These are phyloP conservation scores for Xylocopa sonorina DNA, from an alignment of 1,140 invertebrate species.

Conservation along the genomic window DNA sequence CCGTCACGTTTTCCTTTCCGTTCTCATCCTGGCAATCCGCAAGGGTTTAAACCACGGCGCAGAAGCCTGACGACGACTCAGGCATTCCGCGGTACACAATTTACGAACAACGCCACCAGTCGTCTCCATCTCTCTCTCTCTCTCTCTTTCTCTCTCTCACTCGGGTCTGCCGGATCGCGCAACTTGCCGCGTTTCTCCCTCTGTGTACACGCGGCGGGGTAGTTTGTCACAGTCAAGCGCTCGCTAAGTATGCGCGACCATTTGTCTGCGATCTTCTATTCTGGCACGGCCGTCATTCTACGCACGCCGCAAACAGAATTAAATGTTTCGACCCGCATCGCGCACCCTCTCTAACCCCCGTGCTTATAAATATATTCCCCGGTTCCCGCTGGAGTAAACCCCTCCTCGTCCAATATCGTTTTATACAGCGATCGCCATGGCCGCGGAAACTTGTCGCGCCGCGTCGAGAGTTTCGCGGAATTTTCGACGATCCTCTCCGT, in stretches of 20 bases:
- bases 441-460: neutral
- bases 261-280: slow-evolving; percentile 68
- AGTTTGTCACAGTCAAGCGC: slow-evolving; percentile 80
- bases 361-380: too few species aligned
- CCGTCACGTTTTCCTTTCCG: slow-evolving; percentile 28
- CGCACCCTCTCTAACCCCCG: too few species aligned
- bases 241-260: slow-evolving; percentile 78
- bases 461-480: slow-evolving; percentile 25
- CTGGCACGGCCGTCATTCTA: slow-evolving; percentile 58
- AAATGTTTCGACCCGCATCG: slow-evolving; percentile 50
- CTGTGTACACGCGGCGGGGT: slow-evolving; percentile 48
- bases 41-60: slow-evolving; percentile 44
- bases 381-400: too few species aligned
- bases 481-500: slow-evolving; percentile 32
- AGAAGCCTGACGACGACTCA: slow-evolving; percentile 35
- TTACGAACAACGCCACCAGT: slow-evolving; percentile 24
- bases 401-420: neutral
- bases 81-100: slow-evolving; percentile 37
- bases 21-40: slow-evolving; percentile 38
- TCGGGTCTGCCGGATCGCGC: neutral
- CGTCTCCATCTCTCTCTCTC: neutral
- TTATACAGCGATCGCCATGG: slow-evolving; percentile 25
- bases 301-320: slow-evolving; percentile 72
- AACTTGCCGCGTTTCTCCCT: neutral
- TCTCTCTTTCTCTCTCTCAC: neutral